A percentile compares a stretch with the other conserved stretches of the same genome.
These are phyloP conservation scores for Psittacus erithacus DNA, from an alignment of 2,113 vertebrate species.

Conservation along the genomic window DNA sequence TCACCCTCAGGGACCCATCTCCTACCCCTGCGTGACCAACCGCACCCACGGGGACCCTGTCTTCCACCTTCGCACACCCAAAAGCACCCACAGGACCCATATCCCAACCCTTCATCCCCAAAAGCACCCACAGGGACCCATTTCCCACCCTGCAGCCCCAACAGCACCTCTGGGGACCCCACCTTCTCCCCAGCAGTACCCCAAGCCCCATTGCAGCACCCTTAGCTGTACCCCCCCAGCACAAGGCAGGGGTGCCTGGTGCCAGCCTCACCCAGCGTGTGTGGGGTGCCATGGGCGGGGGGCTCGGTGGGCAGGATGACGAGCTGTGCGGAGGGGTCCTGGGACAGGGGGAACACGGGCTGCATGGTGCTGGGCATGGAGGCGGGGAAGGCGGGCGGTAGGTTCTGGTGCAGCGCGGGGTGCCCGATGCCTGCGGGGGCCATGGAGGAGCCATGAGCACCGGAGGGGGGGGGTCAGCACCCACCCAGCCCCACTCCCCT, in stretches of 20 bases:
- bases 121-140: not conserved
- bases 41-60: not conserved
- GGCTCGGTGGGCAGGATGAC: constrained; percentile 93
- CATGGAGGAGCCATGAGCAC: not conserved
- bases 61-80: not conserved
- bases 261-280: constrained; percentile 85
- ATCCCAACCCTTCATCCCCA: not conserved
- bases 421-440: constrained; percentile 86
- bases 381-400: constrained; percentile 90
- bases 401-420: constrained; percentile 92
- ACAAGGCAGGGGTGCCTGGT: not conserved
- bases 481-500: not conserved
- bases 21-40: not conserved
- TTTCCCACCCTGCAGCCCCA: not conserved
- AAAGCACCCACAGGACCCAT: not conserved
- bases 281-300: constrained; percentile 82
- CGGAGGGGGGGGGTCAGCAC: too few species aligned
- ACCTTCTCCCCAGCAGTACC: not conserved
- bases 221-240: not conserved
- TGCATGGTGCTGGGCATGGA: constrained; percentile 92
- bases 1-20: not conserved
- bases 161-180: not conserved
- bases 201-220: not conserved
- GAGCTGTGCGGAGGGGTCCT: constrained; percentile 89
- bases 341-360: constrained; percentile 90